These are phyloP conservation scores for Centruroides sculpturatus DNA, from an alignment of 1,140 invertebrate genomes.

Conservation along the genomic window DNA sequence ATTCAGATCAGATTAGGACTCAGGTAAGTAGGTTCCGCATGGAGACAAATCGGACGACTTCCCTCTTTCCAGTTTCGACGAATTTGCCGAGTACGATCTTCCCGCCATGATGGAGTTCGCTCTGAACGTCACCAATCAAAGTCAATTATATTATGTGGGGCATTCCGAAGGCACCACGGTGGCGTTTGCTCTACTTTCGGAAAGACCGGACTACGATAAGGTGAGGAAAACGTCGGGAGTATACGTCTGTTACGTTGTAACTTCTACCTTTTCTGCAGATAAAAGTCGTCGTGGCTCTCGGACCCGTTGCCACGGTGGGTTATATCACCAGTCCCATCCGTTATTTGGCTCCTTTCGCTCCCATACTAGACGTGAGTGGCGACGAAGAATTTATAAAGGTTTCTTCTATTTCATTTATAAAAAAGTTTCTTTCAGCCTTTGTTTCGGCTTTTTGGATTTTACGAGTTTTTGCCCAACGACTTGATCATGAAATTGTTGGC, in stretches of 20 bases:
- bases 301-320: slow-evolving; percentile 54
- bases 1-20: neutral
- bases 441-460: slow-evolving; percentile 39
- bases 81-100: slow-evolving; percentile 31
- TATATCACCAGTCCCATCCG: slow-evolving; percentile 48
- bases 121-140: slow-evolving; percentile 35
- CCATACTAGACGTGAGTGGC: slow-evolving; percentile 23
- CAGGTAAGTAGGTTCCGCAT: neutral
- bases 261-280: slow-evolving; percentile 14
- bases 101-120: slow-evolving; percentile 34
- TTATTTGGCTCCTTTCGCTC: slow-evolving; percentile 25
- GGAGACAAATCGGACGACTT: neutral
- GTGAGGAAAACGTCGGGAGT: slow-evolving; percentile 25
- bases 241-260: neutral
- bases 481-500: slow-evolving; percentile 42
- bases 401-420: no score
- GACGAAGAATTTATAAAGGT: no score
- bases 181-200: slow-evolving; percentile 45
- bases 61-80: slow-evolving; percentile 21
- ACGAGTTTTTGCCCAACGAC: slow-evolving; percentile 49
- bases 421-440: slow-evolving; percentile 32
- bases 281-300: slow-evolving; percentile 42
- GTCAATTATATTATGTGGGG: slow-evolving; percentile 45
- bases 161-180: slow-evolving; percentile 49
- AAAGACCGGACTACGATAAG: slow-evolving; percentile 46